Conservation (phyloP, 2,113 vertebrate genomes). For the Holacanthus passer region DNA sequence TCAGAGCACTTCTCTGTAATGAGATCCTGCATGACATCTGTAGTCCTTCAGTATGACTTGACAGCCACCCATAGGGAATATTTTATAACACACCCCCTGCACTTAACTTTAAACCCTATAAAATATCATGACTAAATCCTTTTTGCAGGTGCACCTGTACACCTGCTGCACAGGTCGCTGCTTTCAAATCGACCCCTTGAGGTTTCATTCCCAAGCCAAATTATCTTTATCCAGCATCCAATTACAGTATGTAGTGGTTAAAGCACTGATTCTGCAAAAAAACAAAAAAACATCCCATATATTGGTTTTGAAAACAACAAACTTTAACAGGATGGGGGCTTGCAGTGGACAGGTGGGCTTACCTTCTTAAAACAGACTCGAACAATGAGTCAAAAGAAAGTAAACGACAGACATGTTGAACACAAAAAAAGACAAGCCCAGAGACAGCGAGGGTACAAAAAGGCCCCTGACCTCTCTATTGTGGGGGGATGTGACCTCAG, state of each 20-base stretch:
- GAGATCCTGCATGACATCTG: conserved; percentile 69
- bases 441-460: conserved; percentile 53
- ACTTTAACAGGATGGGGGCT: neutral
- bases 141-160: conserved; percentile 29
- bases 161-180: conserved; percentile 20
- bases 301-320: neutral
- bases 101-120: conserved; percentile 31
- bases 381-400: conserved; percentile 32
- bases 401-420: conserved; percentile 46
- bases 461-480: conserved; percentile 69
- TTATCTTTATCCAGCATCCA: conserved; percentile 11
- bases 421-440: conserved; percentile 47
- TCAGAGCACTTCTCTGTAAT: conserved; percentile 65
- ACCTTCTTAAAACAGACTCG: conserved; percentile 2
- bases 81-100: conserved; percentile 14
- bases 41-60: conserved; percentile 45
- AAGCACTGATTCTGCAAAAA: neutral
- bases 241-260: neutral
- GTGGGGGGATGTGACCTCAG: conserved; percentile 48
- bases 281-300: neutral
- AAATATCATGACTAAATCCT: conserved; percentile 37
- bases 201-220: conserved; percentile 29
- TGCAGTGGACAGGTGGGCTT: conserved; percentile 16
- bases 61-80: conserved; percentile 45
- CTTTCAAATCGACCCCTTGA: neutral